phyloP scores from a whole-genome alignment of 2,888 invertebrate genomes.

The Zaprionus bogoriensis region DNA sequence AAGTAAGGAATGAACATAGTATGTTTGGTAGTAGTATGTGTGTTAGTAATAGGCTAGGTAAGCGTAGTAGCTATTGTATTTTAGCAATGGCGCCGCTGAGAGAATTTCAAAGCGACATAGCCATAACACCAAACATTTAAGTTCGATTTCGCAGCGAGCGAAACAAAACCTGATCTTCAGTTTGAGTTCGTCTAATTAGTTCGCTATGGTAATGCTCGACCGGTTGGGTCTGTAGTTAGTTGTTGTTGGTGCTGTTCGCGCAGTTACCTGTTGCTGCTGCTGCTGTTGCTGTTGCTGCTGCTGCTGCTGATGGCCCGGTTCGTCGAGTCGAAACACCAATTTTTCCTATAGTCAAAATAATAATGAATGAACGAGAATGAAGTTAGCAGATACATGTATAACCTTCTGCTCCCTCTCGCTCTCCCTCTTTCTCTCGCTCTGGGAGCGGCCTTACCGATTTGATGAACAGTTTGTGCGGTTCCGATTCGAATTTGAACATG shows the following conservation, averaged over 20 bases:
- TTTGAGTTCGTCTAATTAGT: not conserved
- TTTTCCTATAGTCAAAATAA: slow-evolving; percentile 22
- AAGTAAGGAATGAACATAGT: no score
- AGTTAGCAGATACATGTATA: no score
- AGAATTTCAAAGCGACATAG: no score
- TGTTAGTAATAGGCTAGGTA: no score
- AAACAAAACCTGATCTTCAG: not conserved
- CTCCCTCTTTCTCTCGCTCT: no score
- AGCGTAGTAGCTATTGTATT: no score
- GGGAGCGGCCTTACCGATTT: slow-evolving; percentile 42
- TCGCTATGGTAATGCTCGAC: slow-evolving; percentile 1
- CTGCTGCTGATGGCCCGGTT: slow-evolving; percentile 24
- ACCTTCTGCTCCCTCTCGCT: no score
- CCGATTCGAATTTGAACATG: slow-evolving; percentile 48
- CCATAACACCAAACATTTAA: no score
- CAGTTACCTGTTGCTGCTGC: not conserved
- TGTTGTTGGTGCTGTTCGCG: no score
- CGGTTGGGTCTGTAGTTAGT: not conserved
- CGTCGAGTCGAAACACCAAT: slow-evolving; percentile 36
- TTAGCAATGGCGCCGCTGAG: no score
- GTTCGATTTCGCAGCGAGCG: no score
- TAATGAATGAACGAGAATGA: not conserved
- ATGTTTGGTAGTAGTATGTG: no score
- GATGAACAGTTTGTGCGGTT: slow-evolving; percentile 44
- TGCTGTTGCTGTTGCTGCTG: slow-evolving; percentile 1